Evolutionary conservation across 2,113 vertebrate species (phyloP).

Genomic region (Myotis lucifugus): DNA sequence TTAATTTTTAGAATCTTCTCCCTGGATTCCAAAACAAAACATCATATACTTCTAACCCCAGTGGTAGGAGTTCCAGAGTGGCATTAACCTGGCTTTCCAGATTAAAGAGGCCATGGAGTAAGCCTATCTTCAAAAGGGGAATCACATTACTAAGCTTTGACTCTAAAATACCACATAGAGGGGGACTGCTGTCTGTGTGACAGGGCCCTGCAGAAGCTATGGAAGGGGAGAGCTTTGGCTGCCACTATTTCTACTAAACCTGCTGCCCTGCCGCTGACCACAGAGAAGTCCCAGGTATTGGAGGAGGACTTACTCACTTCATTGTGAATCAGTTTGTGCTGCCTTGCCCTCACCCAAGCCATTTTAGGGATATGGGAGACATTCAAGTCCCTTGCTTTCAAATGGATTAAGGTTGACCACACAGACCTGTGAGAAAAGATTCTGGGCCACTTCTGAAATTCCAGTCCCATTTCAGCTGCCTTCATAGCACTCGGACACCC

Average conservation of each 20-base stretch:
- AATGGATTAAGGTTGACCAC: neutral
- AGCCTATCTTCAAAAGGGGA: neutral
- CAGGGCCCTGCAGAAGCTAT: neutral
- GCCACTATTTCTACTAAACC: neutral
- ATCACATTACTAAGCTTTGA: neutral
- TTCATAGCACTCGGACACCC: neutral
- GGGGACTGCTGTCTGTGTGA: no score
- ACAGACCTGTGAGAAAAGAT: neutral
- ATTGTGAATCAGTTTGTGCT: neutral
- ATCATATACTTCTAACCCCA: neutral
- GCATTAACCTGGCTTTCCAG: neutral
- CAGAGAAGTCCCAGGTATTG: no score
- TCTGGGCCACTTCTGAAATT: neutral
- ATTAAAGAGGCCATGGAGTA: neutral
- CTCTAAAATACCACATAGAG: neutral
- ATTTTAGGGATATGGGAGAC: neutral
- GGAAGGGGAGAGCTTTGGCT: accelerated
- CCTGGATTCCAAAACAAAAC: neutral
- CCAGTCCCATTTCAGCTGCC: neutral
- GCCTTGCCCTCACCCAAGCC: neutral
- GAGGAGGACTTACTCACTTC: neutral
- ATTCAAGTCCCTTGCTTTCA: neutral
- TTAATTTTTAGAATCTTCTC: neutral
- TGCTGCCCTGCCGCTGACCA: neutral
- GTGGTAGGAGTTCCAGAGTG: neutral